Percentiles rank a stretch among this genome's conserved stretches.
phyloP scores from a whole-genome alignment of 2,888 invertebrate species.

The Athalia cordata region DNA sequence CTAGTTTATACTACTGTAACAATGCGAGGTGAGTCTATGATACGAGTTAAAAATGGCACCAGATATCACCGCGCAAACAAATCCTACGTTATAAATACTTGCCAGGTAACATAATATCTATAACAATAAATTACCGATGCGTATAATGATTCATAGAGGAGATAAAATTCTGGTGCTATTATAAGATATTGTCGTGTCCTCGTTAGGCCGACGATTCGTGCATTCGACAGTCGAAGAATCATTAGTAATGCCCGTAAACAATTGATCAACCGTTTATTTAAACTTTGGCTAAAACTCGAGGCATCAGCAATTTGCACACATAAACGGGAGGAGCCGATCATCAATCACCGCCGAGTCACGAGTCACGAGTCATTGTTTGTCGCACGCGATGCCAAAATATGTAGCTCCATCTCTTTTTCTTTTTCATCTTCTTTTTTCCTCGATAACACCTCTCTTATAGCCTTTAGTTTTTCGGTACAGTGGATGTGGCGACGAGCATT shows the following conservation, averaged over 20 bases:
- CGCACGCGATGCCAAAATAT: slow-evolving; percentile 28
- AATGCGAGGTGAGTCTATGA: neutral
- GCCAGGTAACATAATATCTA: too few species aligned
- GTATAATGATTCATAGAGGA: too few species aligned
- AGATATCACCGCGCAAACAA: neutral
- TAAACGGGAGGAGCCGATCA: slow-evolving; percentile 6
- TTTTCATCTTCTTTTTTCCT: slow-evolving; percentile 6
- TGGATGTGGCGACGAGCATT: slow-evolving; percentile 7
- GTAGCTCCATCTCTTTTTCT: neutral
- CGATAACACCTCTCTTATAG: neutral
- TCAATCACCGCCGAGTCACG: slow-evolving; percentile 11
- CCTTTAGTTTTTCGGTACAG: neutral
- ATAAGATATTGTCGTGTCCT: neutral
- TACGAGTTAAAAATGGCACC: slow-evolving; percentile 5
- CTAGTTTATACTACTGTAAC: slow-evolving; percentile 24
- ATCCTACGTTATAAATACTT: too few species aligned
- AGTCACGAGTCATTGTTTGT: slow-evolving; percentile 20
- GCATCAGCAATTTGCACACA: neutral
- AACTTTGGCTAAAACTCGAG: slow-evolving; percentile 13
- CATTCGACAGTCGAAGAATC: slow-evolving; percentile 9
- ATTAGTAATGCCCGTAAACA: too few species aligned
- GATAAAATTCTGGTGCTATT: too few species aligned
- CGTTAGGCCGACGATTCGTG: slow-evolving; percentile 10
- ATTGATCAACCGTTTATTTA: slow-evolving; percentile 28
- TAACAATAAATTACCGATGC: too few species aligned